Evolutionary conservation across 2,113 vertebrate genomes (phyloP), one percentile per base, ranked within the genome.

Genomic region (Perca schrenkii): DNA sequence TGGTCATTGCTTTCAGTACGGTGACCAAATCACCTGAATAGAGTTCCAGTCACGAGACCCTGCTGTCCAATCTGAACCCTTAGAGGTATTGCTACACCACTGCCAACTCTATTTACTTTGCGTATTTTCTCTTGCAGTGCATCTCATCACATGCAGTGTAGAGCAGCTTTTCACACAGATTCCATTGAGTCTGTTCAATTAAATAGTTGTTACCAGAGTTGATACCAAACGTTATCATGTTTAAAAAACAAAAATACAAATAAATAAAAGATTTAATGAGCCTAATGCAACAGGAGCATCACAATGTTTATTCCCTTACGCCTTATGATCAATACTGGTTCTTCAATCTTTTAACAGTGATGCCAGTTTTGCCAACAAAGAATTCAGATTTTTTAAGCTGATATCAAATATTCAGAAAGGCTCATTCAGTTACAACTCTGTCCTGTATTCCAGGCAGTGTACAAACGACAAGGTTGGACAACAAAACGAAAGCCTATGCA

Each of bases 91-190:
- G 14, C 82, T 80, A 66, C 50, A 82, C 76, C 36, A 40, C 79
- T 82, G 47, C 65, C 57, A 43, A 34, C 69, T 83, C 77, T 68
- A 77, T 84, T 77, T 87, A 79, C 77, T 86, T 76, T 71, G 50
- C 21, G 72, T 82, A 36, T 77, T 72, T 86, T 88, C 79, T 82
- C 70, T 88, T 82, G 80, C 78, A 78, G 56, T 50, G 72, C 52
- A 65, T 88, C 93, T 85, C 83, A 91, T 90, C 84, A 84, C 81
- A 77, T 60, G 21, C 21, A 17, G 49, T 66, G 11, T 50, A n/a
- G 11, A 78, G 72, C 57, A 43, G 79, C 31, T 79, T 85, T 82
- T 71, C 8, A 13, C 12, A 68, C 36, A 40, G 68, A 85, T 74
- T 79, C 53, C 21, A 46, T 19, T 60, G 52, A 89, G 46, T 74